Evolutionary conservation across 2,797 vertebrate genomes (phyloP).

Genomic region (Erpetoichthys calabaricus): DNA sequence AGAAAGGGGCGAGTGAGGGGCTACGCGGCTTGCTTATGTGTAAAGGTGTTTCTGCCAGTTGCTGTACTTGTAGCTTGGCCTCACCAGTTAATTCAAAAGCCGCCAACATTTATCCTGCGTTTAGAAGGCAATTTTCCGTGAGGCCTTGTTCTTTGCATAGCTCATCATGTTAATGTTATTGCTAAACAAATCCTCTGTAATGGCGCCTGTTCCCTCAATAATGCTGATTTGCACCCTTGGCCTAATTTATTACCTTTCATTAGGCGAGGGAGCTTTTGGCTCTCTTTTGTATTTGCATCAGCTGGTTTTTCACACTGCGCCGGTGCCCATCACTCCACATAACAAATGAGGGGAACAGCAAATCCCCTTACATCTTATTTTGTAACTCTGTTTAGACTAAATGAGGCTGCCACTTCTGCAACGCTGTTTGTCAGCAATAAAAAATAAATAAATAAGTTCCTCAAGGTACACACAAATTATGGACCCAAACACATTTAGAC

Average conservation of each 20-base stretch:
- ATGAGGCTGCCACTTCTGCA: conserved; percentile 1
- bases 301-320: conserved; percentile 20
- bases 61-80: no score
- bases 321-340: conserved; percentile 7
- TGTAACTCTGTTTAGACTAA: background rate
- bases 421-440: background rate
- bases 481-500: no score
- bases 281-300: conserved; percentile 33
- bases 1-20: no score
- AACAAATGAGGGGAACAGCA: background rate
- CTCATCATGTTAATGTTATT: conserved; percentile 18
- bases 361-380: conserved; percentile 1
- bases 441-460: background rate
- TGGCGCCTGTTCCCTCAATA: conserved; percentile 21
- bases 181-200: conserved; percentile 27
- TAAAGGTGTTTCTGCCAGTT: no score
- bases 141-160: conserved; percentile 10
- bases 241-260: conserved; percentile 30
- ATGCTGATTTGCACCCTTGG: conserved; percentile 24
- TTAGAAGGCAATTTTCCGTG: conserved; percentile 16
- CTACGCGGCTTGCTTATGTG: no score
- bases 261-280: conserved; percentile 37
- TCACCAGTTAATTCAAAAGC: background rate
- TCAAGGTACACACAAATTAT: no score
- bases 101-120: conserved; percentile 10